A percentile compares a stretch with the other conserved stretches of the same genome.
These are phyloP conservation scores for Actenoides hombroni DNA, from an alignment of 2,113 vertebrate genomes.

Conservation along the genomic window DNA sequence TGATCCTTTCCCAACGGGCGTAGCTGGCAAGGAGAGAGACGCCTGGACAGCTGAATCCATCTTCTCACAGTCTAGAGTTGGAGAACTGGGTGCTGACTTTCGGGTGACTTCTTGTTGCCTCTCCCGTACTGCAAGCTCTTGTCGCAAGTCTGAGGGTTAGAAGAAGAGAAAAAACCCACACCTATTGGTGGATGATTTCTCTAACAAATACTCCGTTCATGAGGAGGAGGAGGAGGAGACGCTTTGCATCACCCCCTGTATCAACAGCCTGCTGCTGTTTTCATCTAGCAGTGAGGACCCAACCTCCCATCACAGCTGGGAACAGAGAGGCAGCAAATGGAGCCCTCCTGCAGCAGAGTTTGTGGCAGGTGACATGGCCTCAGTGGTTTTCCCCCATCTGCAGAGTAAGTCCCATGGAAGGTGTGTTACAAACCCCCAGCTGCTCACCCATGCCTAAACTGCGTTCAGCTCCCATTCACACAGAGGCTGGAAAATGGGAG, in stretches of 20 bases:
- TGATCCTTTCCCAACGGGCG: conserved; percentile 87
- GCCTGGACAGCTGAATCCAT: conserved; percentile 93
- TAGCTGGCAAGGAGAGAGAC: conserved; percentile 92
- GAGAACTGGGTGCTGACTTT: conserved; percentile 95
- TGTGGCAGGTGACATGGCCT: not conserved
- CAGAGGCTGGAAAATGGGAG: not conserved
- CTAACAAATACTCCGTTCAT: not conserved
- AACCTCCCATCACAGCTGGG: not conserved
- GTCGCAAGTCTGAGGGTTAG: conserved; percentile 84
- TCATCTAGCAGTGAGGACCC: not conserved
- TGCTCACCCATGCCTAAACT: not conserved
- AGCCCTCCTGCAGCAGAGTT: not conserved
- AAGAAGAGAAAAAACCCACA: not conserved
- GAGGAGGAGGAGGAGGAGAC: not conserved
- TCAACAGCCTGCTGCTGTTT: not conserved
- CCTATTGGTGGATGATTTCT: rapidly evolving
- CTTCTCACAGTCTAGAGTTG: conserved; percentile 91
- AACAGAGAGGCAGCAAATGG: not conserved
- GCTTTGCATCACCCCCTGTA: not conserved
- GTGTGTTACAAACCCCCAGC: rapidly evolving
- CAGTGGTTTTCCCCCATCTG: not conserved
- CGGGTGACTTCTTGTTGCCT: conserved; percentile 87
- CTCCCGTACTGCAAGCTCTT: conserved; percentile 94
- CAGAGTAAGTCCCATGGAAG: not conserved
- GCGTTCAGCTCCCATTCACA: not conserved